Conservation (phyloP, 2,797 vertebrate species). For the Prionace glauca region DNA sequence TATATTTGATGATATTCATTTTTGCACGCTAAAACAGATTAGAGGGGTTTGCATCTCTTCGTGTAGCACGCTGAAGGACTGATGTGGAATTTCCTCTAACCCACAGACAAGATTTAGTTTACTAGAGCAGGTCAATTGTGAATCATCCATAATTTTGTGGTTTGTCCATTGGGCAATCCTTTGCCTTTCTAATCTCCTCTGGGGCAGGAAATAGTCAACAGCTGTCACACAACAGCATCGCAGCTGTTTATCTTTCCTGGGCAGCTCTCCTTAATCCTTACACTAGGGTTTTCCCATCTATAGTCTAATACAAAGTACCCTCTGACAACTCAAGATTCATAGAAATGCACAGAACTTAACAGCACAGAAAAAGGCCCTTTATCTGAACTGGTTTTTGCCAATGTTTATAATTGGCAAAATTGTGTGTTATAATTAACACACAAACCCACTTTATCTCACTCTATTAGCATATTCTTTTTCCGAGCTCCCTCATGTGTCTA, state of each 20-base stretch:
- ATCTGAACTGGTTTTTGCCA: not conserved
- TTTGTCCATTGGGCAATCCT: not conserved
- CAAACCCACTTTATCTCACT: not conserved
- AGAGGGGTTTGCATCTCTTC: not conserved
- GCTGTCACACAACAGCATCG: not conserved
- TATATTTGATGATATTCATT: not conserved
- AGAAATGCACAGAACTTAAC: not conserved
- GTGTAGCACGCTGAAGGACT: not conserved
- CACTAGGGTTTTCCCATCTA: not conserved
- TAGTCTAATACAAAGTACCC: not conserved
- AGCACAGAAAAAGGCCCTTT: not conserved
- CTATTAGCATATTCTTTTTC: not conserved
- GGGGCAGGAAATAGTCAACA: not conserved
- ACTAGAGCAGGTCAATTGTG: not conserved
- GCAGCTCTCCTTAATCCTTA: not conserved
- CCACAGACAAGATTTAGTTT: not conserved
- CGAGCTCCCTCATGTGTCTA: not conserved
- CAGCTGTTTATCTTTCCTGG: not conserved
- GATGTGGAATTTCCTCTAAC: not conserved
- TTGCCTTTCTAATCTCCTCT: not conserved
- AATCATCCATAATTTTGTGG: not conserved
- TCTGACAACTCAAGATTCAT: not conserved
- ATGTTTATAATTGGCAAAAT: not conserved
- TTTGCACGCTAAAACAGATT: not conserved
- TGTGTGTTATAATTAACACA: too few relatives aligned